A percentile compares a stretch with the other conserved stretches of the same genome.
Evolutionary conservation across 1,140 invertebrate genomes (phyloP).

Genomic region (Stegodyphus dumicola): DNA sequence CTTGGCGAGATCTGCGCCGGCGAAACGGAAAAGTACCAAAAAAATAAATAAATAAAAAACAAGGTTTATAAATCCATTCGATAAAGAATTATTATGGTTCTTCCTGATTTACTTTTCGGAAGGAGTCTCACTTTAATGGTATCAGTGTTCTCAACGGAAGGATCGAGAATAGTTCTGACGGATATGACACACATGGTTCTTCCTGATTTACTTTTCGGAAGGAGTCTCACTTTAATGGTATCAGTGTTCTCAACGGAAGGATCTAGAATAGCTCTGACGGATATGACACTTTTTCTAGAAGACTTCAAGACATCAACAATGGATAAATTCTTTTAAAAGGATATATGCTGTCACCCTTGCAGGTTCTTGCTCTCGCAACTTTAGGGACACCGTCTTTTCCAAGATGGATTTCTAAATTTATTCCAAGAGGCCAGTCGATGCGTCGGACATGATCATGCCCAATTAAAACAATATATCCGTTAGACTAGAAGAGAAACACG

Average conservation of each 20-base stretch:
- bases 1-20: too few species aligned
- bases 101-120: not conserved
- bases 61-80: not conserved
- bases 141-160: not conserved
- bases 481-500: too few species aligned
- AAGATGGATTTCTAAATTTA: not conserved
- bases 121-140: not conserved
- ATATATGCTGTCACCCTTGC: not conserved
- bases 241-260: not conserved
- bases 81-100: not conserved
- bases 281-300: not conserved
- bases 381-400: not conserved
- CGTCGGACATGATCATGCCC: not conserved
- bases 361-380: not conserved
- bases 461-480: too few species aligned
- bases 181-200: too few species aligned
- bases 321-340: conserved; percentile 3
- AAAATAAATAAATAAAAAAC: too few species aligned
- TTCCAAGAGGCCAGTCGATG: conserved; percentile 5
- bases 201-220: not conserved
- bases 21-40: too few species aligned
- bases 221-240: not conserved
- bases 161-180: not conserved
- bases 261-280: not conserved
- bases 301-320: not conserved